Base-by-base conservation (phyloP, 2,888 invertebrate species). In the Trichacis sp. region DNA sequence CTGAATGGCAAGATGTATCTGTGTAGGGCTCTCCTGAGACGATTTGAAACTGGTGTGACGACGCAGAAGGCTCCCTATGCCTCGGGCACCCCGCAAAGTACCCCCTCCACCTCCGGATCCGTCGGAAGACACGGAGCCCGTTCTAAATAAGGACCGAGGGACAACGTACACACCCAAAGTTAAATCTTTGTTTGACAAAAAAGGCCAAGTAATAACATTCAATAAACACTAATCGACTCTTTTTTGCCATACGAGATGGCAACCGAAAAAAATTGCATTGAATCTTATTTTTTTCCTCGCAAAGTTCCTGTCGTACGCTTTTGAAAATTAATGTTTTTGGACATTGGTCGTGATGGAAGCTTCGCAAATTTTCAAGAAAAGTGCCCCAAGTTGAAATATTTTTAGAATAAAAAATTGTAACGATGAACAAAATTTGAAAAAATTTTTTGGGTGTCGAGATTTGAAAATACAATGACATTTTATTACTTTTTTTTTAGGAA, bases 41-140 rank as follows among this genome's bases (percentile, higher is more conserved):
- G 84, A 83, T 82, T 84, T 84, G 83, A 84, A 84, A 84, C 84
- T 84, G 82, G 84, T 83, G 78, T 84, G 84, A 77, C 84, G 84
- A 72, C 84, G 84, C 69, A 84, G 84, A 73, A 84, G 83, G 74
- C 81, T 84, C 76, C 84, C 83, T 77, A 84, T 81, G 75, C 84
- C 82, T 79, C 83, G 82, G 70, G 82, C 78, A 72, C 82, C 81
- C 77, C 78, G 78, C 81, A 84, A 81, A 64, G 84, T 84, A 81
- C 83, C 83, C 80, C 82, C 83, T 75, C 82, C 83, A 78, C 83
- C 82, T 73, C 76, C 82, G 74, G 84, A 84, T 79, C 84, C 81
- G 73, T 84, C 84, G 76, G 84, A 84, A 76, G 84, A 84, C 78
- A 84, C 76, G 69, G 84, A 84, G 78, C 82, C 83, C 79, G 84